Evolutionary conservation across 2,888 invertebrate species (phyloP).

Genomic region (Diogma glabrata): DNA sequence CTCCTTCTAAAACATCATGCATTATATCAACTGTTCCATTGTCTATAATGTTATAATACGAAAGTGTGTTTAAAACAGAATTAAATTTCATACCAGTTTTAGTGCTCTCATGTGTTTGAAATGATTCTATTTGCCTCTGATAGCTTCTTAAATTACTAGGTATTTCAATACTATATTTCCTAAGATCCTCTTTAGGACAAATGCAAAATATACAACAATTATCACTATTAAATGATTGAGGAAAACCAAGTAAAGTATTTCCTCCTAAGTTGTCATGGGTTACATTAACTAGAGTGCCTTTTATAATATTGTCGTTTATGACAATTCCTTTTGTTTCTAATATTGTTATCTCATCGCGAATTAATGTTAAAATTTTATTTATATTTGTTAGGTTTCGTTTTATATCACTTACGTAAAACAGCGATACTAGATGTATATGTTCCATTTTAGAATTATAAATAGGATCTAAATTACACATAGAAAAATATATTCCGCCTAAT

Average conservation of each 20-base stretch:
- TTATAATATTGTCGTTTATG: neutral
- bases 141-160: neutral
- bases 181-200: neutral
- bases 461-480: neutral
- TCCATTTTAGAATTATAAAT: neutral
- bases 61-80: conserved; percentile 3
- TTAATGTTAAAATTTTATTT: conserved; percentile 4
- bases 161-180: neutral
- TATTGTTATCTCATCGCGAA: neutral
- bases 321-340: conserved; percentile 3
- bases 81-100: neutral
- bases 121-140: neutral
- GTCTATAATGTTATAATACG: neutral
- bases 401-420: neutral
- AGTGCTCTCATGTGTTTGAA: neutral
- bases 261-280: conserved; percentile 11
- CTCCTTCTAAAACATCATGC: conserved; percentile 10
- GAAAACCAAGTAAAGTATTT: conserved; percentile 10
- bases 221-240: conserved; percentile 8
- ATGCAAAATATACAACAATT: conserved; percentile 10
- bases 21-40: conserved; percentile 8
- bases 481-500: neutral
- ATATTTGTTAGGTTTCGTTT: neutral
- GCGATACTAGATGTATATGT: neutral
- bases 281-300: neutral